Conservation (phyloP, 2,797 vertebrate species). For the Paguma larvata region DNA sequence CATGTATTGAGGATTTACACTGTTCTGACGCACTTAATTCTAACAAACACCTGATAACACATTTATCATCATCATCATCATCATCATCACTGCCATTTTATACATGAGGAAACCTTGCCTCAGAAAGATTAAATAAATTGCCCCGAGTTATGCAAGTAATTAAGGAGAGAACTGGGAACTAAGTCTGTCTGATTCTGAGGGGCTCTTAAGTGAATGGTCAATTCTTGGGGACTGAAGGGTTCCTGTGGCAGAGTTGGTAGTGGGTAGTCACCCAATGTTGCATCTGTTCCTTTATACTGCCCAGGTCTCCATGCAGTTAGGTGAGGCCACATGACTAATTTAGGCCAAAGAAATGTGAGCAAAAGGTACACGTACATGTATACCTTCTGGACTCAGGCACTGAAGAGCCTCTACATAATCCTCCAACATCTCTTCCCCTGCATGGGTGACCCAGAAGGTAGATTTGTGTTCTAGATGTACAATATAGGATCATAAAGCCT, state of each 20-base stretch:
- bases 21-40: neutral
- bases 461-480: neutral
- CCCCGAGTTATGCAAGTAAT: neutral
- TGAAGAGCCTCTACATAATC: neutral
- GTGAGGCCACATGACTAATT: neutral
- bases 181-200: neutral
- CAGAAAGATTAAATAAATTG: neutral
- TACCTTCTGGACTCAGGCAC: neutral
- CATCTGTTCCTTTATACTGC: neutral
- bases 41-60: neutral
- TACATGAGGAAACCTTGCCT: neutral
- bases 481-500: neutral
- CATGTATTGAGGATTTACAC: neutral
- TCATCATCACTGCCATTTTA: neutral
- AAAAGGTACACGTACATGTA: rapidly evolving
- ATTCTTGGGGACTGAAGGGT: neutral
- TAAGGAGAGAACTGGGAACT: neutral
- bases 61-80: neutral
- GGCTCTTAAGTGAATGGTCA: neutral
- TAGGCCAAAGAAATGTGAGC: neutral
- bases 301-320: neutral
- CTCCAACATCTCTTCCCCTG: neutral
- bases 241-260: too few species aligned
- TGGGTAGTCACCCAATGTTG: neutral
- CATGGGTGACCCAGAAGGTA: neutral